Conservation (phyloP, 2,797 vertebrate genomes). For the Nothura maculosa region DNA sequence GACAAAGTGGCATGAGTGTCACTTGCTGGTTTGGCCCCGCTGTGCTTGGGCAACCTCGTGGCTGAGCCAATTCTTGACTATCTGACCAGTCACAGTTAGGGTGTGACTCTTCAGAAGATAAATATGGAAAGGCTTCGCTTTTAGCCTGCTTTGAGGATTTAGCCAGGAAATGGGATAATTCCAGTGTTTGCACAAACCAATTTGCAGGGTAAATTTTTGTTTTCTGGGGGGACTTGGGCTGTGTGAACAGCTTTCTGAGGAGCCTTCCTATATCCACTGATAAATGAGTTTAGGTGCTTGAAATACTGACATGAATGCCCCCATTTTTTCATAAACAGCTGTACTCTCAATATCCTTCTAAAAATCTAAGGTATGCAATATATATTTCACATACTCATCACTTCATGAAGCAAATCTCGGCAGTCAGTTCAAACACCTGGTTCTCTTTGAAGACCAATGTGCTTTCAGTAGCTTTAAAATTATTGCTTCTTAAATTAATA, state of each 20-base stretch:
- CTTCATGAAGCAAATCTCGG: not conserved
- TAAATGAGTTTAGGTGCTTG: not conserved
- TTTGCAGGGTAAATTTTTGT: rapidly evolving
- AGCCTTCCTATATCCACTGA: not conserved
- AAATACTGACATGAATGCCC: not conserved
- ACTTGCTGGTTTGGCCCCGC: not conserved
- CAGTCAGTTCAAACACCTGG: not conserved
- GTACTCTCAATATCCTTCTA: not conserved
- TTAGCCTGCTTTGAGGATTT: not conserved
- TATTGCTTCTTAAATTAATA: not conserved
- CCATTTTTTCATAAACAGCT: not conserved
- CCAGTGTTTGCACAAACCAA: not conserved
- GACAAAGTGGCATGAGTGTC: not conserved
- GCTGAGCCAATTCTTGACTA: not conserved
- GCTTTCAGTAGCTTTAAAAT: not conserved
- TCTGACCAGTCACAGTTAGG: too few species aligned
- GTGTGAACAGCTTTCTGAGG: not conserved
- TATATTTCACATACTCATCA: not conserved
- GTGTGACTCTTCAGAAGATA: rapidly evolving
- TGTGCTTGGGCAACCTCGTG: not conserved
- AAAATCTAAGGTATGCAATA: not conserved
- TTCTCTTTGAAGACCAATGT: not conserved
- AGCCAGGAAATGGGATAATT: not conserved
- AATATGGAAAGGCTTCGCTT: not conserved
- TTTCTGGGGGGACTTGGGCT: not conserved